Evolutionary conservation across 2,113 vertebrate genomes (phyloP).

Genomic region (mouse (Mus musculus)): DNA sequence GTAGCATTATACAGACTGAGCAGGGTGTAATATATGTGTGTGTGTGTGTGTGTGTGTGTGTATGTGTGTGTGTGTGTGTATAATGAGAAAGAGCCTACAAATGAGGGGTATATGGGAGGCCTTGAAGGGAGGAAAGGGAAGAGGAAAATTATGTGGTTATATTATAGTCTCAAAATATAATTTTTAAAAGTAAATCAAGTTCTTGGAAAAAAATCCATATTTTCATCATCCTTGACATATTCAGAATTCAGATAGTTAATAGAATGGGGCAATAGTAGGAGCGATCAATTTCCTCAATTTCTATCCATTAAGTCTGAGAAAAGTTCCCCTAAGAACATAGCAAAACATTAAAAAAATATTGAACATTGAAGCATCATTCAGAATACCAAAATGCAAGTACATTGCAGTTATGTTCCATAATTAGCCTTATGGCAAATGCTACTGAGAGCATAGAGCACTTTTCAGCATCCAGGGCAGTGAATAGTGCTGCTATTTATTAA

Average conservation of each 20-base stretch:
- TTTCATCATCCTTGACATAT: background rate
- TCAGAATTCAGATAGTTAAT: background rate
- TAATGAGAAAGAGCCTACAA: background rate
- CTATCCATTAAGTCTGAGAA: background rate
- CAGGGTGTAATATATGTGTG: background rate
- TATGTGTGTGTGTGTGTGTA: too few relatives aligned
- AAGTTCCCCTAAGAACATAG: background rate
- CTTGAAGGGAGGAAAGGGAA: background rate
- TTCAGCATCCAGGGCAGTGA: background rate
- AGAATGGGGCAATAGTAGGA: background rate
- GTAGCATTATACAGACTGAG: background rate
- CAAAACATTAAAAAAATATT: background rate
- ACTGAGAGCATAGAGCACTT: constrained; percentile 1
- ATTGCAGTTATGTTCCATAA: constrained; percentile 15
- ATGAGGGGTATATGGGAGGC: background rate
- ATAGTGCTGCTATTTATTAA: constrained; percentile 1
- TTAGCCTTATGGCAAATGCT: constrained; percentile 32
- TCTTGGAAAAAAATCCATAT: constrained; percentile 12
- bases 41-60: too few relatives aligned
- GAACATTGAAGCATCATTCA: background rate
- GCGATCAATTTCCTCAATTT: background rate
- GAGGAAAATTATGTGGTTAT: background rate
- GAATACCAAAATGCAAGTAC: background rate
- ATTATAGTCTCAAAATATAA: background rate
- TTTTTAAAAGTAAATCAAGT: background rate